Evolutionary conservation across 2,113 vertebrate genomes (phyloP), one percentile per base, ranked within the genome.

Genomic region (Anoura caudifer): DNA sequence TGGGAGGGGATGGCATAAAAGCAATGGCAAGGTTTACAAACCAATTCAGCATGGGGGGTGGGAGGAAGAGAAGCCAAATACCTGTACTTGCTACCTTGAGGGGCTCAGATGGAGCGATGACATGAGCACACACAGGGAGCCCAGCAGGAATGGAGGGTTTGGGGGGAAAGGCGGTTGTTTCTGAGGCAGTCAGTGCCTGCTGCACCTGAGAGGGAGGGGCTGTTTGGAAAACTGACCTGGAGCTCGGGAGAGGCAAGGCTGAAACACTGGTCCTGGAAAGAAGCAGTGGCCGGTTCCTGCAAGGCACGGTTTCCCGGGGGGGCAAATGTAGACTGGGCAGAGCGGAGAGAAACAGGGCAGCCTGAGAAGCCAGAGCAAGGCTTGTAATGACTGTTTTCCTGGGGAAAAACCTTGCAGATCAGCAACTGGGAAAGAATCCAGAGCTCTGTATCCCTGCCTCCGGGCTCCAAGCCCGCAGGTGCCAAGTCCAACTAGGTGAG

Each of bases 21-120:
- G 65, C 4, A 86, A 83, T 0, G 54, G 43, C 28, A 88, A 92
- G 59, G 36, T 72, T 77, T 52, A 43, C 76, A 90, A 84, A 80
- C 16, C 36, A 43, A 5, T 90, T 96, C 81, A 88, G 52, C 28
- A 83, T 69, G 61, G 69, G 16, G 36, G 45, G 33, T 38, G 13
- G 47, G 65, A 85, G 87, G 36, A 56, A 61, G 82, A 56, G 73
- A 75, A 79, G n/a, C 45, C 82, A 76, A 79, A 75, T 38, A 67
- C 61, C 63, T 79, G 24, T 9, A 26, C 33, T 45, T 67, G 24
- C 47, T 47, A 43, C 76, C 45, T 13, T 11, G 45, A 67, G 41
- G 86, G 24, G 43, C 47, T 33, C 15, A 61, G 54, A 33, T 38
- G 36, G 54, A 95, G 67, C 41, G 45, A 61, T 2, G 19, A 12